phyloP scores from a whole-genome alignment of 2,113 vertebrate genomes.

The Xenopus borealis region DNA sequence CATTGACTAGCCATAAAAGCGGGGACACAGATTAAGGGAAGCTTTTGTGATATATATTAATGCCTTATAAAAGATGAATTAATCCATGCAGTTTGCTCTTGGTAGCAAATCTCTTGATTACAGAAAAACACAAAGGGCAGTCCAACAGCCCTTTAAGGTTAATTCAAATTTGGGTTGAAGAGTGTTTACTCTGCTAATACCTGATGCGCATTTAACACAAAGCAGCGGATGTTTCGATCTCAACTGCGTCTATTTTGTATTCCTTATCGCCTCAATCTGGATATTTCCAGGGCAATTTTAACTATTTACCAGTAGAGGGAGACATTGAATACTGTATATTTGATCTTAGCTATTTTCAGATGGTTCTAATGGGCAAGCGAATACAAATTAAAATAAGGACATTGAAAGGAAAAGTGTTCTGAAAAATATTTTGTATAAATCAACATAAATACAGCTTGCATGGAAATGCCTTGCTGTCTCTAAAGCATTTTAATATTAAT shows the following conservation, averaged over 20 bases:
- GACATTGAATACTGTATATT: not conserved
- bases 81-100: not conserved
- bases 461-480: no score
- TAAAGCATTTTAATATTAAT: no score
- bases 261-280: no score
- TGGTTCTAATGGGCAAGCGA: no score
- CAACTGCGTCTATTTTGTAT: no score
- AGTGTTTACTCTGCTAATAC: not conserved
- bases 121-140: not conserved
- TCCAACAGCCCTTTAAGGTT: not conserved
- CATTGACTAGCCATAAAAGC: conserved; percentile 18
- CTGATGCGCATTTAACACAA: not conserved
- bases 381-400: no score
- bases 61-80: conserved; percentile 3
- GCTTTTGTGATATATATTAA: conserved; percentile 7
- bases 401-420: no score
- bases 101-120: not conserved
- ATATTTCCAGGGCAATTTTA: not conserved
- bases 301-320: conserved; percentile 2
- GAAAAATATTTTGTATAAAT: no score
- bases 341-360: not conserved
- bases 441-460: no score
- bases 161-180: not conserved
- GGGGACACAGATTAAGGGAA: conserved; percentile 27
- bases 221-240: not conserved